Evolutionary conservation across 2,888 invertebrate species (phyloP).

Genomic region (Gisinianus flammeolus): DNA sequence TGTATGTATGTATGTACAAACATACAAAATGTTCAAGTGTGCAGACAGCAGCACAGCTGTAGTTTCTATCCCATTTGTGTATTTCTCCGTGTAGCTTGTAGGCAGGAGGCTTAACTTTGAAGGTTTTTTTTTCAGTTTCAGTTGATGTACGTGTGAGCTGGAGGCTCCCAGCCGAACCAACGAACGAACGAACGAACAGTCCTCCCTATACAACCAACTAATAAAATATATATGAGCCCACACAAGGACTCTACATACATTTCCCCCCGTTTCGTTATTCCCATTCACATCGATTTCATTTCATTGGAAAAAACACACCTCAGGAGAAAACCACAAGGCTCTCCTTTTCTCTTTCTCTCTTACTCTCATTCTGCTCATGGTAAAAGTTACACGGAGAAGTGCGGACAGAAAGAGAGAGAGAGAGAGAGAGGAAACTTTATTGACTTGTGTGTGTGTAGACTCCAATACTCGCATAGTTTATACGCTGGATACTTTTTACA

Average conservation of each 20-base stretch:
- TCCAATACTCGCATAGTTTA: background rate
- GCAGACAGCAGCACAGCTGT: background rate
- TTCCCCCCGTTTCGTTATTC: background rate
- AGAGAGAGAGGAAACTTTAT: constrained; percentile 12
- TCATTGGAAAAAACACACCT: constrained; percentile 23
- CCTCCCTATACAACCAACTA: background rate
- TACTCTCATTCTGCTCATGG: background rate
- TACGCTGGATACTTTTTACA: background rate
- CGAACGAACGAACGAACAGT: no score
- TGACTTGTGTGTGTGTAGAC: background rate
- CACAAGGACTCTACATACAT: background rate
- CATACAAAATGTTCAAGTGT: background rate
- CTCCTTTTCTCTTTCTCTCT: background rate
- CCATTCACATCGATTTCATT: constrained; percentile 27
- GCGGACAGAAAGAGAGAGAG: no score
- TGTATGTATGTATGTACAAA: background rate
- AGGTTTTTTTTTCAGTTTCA: background rate
- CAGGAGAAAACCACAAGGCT: background rate
- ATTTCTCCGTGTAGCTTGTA: background rate
- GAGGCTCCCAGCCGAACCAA: no score
- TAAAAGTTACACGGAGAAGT: no score
- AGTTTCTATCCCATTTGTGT: background rate
- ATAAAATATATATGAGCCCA: background rate
- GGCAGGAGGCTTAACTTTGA: background rate
- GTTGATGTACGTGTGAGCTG: background rate